A percentile compares a stretch with the other conserved stretches of the same genome.
Evolutionary conservation across 2,113 vertebrate genomes (phyloP).

Genomic region (Vidua macroura): DNA sequence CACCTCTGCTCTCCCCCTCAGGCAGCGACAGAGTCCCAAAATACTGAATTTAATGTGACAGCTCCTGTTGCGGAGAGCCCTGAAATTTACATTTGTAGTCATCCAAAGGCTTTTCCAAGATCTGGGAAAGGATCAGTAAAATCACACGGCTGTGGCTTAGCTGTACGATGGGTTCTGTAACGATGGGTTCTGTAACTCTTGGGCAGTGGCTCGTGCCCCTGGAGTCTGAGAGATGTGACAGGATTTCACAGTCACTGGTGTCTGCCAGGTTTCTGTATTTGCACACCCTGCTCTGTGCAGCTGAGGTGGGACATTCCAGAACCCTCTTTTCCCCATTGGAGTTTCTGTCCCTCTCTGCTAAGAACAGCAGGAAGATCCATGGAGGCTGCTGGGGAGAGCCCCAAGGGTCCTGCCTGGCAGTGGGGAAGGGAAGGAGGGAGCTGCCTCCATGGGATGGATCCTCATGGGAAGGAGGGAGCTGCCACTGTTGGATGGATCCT

Average conservation of each 20-base stretch:
- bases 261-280: not conserved
- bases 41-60: not conserved
- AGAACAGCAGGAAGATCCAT: not conserved
- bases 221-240: not conserved
- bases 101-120: not conserved
- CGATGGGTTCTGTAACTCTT: not conserved
- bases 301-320: not conserved
- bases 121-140: not conserved
- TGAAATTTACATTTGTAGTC: not conserved
- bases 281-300: not conserved
- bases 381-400: not conserved
- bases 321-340: too few relatives aligned
- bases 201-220: fast-evolving
- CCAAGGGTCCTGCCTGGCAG: not conserved
- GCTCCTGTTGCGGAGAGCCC: not conserved
- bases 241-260: not conserved
- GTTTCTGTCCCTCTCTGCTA: not conserved
- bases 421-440: not conserved
- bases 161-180: not conserved
- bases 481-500: too few relatives aligned
- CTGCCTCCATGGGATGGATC: not conserved
- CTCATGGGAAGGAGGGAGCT: not conserved
- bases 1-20: not conserved
- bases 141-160: not conserved
- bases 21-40: not conserved